phyloP scores from a whole-genome alignment of 2,888 invertebrate species.

The Melangyna quadrimaculata region DNA sequence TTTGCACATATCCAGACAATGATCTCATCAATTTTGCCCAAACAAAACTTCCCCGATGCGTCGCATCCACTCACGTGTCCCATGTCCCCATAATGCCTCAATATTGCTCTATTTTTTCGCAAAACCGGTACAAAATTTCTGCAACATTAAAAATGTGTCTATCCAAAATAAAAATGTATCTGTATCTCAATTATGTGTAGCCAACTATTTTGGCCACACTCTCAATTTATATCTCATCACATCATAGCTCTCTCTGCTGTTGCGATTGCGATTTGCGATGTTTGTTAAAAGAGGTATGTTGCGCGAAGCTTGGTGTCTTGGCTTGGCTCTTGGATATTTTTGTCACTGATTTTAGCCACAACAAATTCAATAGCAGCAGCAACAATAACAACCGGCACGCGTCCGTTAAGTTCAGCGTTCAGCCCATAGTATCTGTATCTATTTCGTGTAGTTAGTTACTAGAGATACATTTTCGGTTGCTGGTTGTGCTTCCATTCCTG shows the following conservation, averaged over 20 bases:
- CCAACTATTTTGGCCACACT: neutral
- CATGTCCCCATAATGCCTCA: neutral
- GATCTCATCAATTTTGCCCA: conserved; percentile 57
- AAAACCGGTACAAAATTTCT: conserved; percentile 34
- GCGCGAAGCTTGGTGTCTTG: conserved; percentile 8
- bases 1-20: conserved; percentile 58
- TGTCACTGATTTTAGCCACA: conserved; percentile 49
- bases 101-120: neutral
- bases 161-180: too few species aligned
- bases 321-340: neutral
- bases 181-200: conserved; percentile 31
- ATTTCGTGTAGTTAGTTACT: conserved; percentile 50
- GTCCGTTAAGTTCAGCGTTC: conserved; percentile 35
- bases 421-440: conserved; percentile 26
- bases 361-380: conserved; percentile 25
- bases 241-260: neutral
- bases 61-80: too few species aligned
- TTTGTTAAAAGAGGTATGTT: neutral
- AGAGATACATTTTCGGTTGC: conserved; percentile 61
- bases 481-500: conserved; percentile 17
- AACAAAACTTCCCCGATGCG: neutral
- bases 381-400: conserved; percentile 60
- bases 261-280: too few species aligned
- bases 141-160: conserved; percentile 16
- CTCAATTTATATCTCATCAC: neutral